Percentiles rank a stretch among this genome's conserved stretches.
Conservation (phyloP, 2,113 vertebrate species). For the Elachura formosa region DNA sequence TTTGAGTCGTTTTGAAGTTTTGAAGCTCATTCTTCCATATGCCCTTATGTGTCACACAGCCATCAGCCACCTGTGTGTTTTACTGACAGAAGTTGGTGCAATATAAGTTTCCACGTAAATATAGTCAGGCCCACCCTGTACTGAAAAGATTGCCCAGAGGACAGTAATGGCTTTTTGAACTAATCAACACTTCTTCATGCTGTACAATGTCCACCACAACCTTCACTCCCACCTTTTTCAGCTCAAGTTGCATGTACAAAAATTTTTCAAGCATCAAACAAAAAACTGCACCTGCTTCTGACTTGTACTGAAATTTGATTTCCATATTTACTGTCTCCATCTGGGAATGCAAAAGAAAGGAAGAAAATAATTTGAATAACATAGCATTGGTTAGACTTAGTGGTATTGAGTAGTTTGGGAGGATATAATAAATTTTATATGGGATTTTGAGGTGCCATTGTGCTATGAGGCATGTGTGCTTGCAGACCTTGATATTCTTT, state of each 20-base stretch:
- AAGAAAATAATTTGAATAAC: neutral
- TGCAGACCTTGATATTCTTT: neutral
- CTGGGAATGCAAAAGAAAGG: neutral
- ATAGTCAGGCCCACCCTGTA: neutral
- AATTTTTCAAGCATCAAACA: neutral
- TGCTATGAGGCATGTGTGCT: neutral
- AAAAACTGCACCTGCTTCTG: neutral
- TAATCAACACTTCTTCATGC: neutral
- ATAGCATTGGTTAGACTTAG: neutral
- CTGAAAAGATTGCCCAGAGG: neutral
- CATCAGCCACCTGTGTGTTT: neutral
- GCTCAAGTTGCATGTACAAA: neutral
- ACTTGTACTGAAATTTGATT: neutral
- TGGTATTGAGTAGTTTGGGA: neutral
- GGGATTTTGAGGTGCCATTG: neutral
- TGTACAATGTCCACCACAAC: neutral
- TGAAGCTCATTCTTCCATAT: neutral
- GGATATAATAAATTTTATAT: neutral
- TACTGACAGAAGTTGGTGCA: neutral
- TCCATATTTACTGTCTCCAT: neutral
- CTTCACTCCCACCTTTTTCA: neutral
- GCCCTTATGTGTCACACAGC: neutral
- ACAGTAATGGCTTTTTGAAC: neutral
- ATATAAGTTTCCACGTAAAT: neutral
- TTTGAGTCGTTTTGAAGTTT: too few species aligned